Percentiles rank a stretch among this genome's conserved stretches.
phyloP scores from a whole-genome alignment of 2,113 vertebrate species.

The Tylochromis polylepis region DNA sequence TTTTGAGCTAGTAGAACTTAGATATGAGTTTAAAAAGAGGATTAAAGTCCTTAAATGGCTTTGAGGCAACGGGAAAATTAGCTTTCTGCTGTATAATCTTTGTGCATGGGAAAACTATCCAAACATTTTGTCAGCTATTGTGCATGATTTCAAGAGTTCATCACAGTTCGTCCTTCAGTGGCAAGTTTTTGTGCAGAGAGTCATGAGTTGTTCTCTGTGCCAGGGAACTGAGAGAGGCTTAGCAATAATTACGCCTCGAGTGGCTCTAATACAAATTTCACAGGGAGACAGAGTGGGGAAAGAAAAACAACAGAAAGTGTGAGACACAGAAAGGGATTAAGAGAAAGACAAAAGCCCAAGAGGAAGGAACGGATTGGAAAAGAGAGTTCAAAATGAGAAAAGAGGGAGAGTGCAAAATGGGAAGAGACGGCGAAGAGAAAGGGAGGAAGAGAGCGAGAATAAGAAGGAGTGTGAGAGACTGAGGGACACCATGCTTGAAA shows the following conservation, averaged over 20 bases:
- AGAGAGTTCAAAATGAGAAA: slow-evolving; percentile 15
- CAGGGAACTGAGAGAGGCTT: slow-evolving; percentile 51
- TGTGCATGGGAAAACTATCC: neutral
- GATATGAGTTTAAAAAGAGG: neutral
- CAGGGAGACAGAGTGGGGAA: slow-evolving; percentile 40
- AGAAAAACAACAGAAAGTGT: slow-evolving; percentile 37
- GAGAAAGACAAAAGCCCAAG: slow-evolving; percentile 52
- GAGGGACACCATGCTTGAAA: slow-evolving; percentile 61
- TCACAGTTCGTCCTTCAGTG: slow-evolving; percentile 51
- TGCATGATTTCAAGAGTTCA: slow-evolving; percentile 49
- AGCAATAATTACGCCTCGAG: slow-evolving; percentile 64
- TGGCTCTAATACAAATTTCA: slow-evolving; percentile 64
- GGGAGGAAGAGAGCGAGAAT: neutral
- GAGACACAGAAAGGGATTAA: slow-evolving; percentile 54
- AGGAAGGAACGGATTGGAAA: slow-evolving; percentile 40
- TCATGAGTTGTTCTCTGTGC: slow-evolving; percentile 49
- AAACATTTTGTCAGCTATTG: slow-evolving; percentile 48
- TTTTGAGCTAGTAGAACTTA: neutral
- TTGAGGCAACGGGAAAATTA: slow-evolving; percentile 28
- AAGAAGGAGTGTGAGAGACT: slow-evolving; percentile 27
- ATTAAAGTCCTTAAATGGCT: slow-evolving; percentile 25
- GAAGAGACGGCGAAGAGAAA: neutral
- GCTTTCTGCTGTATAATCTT: slow-evolving; percentile 25
- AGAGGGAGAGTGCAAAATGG: slow-evolving; percentile 5
- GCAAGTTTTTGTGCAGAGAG: slow-evolving; percentile 47